Base-by-base conservation (phyloP, 2,797 vertebrate genomes). In the Sebastes dallii region DNA sequence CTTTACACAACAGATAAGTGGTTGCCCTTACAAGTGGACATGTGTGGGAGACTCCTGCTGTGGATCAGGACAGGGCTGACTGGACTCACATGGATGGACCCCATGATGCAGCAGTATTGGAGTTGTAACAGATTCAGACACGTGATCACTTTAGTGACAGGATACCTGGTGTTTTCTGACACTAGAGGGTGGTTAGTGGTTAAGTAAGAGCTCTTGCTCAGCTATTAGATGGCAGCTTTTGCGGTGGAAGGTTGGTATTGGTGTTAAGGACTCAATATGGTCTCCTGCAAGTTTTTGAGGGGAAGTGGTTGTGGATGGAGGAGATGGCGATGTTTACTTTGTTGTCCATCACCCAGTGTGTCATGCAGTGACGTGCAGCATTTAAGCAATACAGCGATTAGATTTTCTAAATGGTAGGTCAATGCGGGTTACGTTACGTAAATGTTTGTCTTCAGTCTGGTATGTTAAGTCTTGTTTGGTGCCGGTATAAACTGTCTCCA, bases 1-100 rank as follows among this genome's bases (percentile, higher is more conserved):
- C 88, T 91, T 91, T 91, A 88, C 84, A 92, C 86, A 93, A 89
- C 82, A 88, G 82, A 89, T 86, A 78, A 90, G 85, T 81, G 83
- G 73, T 88, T 73, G 72, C 56, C 77, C 75, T 77, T 77, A 80
- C n/a, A 75, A 80, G 46, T 75, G 81, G 78, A 80, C 71, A 39
- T 85, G 77, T 86, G 76, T 59, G 75, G 42, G 66, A 12, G 72
- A 80, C 72, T 86, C 87, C 71, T 60, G 72, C 68, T 78, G 87
- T 58, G 77, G 16, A 85, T 89, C 65, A 89, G 74, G 30, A 34
- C 72, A 76, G 66, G 77, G 75, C 64, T 82, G 79, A 88, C 66
- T 66, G 78, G 77, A 81, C 75, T 88, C 78, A 86, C 81, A 65
- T 79, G 79, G 59, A 82, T 79, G 79, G 59, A 78, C 64, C 42